Conservation (phyloP, 2,888 invertebrate genomes). For the Maniola hyperantus region DNA sequence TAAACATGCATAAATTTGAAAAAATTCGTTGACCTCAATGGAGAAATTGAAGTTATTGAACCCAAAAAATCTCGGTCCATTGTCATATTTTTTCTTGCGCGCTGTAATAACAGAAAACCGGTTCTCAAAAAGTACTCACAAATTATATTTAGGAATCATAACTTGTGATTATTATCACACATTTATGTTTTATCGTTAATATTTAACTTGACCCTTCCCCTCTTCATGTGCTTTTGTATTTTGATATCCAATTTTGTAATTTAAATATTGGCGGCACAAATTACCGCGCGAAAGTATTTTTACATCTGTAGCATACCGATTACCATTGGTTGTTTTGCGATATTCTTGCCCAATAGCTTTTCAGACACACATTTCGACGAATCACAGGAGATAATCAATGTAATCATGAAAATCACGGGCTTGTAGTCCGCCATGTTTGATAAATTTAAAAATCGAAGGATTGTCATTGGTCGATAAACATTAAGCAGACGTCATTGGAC, state of each 20-base stretch:
- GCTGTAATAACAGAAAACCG: too few species aligned
- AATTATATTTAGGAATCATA: too few species aligned
- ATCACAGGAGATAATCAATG: slow-evolving; percentile 54
- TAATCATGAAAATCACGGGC: slow-evolving; percentile 54
- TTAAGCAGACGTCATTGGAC: slow-evolving; percentile 58
- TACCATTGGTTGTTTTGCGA: slow-evolving; percentile 52
- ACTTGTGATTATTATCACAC: too few species aligned
- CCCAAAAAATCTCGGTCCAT: too few species aligned
- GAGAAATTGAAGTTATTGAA: too few species aligned
- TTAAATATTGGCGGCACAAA: slow-evolving; percentile 50
- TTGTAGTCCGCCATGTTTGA: slow-evolving; percentile 65
- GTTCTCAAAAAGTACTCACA: too few species aligned
- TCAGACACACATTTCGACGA: slow-evolving; percentile 53
- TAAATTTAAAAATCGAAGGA: slow-evolving; percentile 59
- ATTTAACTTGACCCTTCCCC: not conserved
- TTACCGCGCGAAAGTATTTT: slow-evolving; percentile 56
- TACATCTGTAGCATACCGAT: slow-evolving; percentile 43
- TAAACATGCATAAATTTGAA: too few species aligned
- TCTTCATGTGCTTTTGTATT: not conserved
- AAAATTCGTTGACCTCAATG: too few species aligned
- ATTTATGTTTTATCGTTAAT: too few species aligned
- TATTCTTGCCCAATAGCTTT: slow-evolving; percentile 51
- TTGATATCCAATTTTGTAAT: not conserved
- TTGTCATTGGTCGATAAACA: slow-evolving; percentile 64
- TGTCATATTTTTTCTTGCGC: too few species aligned